Evolutionary conservation across 2,113 vertebrate species (phyloP).

Genomic region (Passer montanus): DNA sequence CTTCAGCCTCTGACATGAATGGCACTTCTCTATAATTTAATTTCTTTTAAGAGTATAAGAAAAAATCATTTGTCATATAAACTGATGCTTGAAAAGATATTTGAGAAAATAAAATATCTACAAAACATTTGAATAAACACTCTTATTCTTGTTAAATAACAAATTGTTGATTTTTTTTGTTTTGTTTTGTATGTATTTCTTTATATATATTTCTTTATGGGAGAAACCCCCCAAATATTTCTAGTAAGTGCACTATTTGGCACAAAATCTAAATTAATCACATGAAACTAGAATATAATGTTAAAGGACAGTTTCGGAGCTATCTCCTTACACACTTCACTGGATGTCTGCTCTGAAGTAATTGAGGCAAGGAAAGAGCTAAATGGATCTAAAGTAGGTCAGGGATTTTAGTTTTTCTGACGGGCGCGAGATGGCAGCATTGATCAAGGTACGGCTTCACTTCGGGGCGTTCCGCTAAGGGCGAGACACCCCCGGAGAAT

Average conservation of each 20-base stretch:
- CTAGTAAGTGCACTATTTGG: not conserved
- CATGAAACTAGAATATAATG: not conserved
- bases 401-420: constrained; percentile 7
- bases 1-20: not conserved
- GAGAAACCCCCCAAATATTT: not conserved
- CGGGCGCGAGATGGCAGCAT: constrained; percentile 72
- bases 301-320: not conserved
- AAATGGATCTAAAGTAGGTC: not conserved
- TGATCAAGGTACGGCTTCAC: constrained; percentile 13
- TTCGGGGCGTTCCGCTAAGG: not conserved
- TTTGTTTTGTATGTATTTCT: not conserved
- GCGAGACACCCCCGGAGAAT: not conserved
- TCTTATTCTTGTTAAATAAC: not conserved
- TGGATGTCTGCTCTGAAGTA: not conserved
- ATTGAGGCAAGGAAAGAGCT: not conserved
- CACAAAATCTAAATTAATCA: not conserved
- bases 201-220: not conserved
- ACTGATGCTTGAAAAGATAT: not conserved
- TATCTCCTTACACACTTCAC: not conserved
- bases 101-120: not conserved
- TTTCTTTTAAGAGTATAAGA: not conserved
- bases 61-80: not conserved
- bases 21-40: not conserved
- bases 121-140: not conserved
- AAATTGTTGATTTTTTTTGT: not conserved